phyloP scores from a whole-genome alignment of 2,113 vertebrate genomes.

The Corythornis madagascariensis region DNA sequence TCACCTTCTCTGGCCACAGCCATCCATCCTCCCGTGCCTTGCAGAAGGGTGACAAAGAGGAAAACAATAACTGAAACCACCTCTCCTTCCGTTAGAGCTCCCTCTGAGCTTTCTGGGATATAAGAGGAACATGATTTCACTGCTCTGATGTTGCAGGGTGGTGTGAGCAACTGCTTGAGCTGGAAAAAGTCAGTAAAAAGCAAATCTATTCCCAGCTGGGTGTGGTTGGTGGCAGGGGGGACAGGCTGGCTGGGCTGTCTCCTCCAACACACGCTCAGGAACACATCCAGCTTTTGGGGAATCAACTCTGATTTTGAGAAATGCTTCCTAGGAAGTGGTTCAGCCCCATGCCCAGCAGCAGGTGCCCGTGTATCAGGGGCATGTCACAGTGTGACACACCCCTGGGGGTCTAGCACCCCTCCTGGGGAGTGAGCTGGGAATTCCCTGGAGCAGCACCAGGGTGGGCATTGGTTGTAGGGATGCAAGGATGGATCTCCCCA shows the following conservation, averaged over 20 bases:
- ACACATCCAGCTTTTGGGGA: rapidly evolving
- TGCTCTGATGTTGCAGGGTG: neutral
- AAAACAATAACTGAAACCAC: neutral
- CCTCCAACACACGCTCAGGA: neutral
- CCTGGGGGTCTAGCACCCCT: neutral
- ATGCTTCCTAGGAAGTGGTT: neutral
- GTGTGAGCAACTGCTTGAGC: neutral
- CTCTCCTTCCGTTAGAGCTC: neutral
- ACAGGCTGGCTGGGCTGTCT: neutral
- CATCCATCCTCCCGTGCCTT: rapidly evolving
- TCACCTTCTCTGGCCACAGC: neutral
- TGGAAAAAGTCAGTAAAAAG: constrained; percentile 24
- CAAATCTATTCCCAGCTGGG: neutral
- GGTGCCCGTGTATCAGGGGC: rapidly evolving
- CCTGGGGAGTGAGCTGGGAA: neutral
- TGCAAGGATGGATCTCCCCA: neutral
- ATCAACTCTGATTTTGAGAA: neutral
- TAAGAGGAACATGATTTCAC: constrained; percentile 33
- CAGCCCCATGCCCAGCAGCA: neutral
- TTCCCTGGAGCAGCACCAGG: neutral
- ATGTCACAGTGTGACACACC: rapidly evolving
- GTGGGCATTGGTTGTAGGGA: neutral
- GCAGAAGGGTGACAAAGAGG: neutral
- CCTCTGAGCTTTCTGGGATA: neutral
- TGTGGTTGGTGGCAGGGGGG: neutral